Conservation (phyloP, 2,797 vertebrate genomes). For the Heteromormyrus szaboi region DNA sequence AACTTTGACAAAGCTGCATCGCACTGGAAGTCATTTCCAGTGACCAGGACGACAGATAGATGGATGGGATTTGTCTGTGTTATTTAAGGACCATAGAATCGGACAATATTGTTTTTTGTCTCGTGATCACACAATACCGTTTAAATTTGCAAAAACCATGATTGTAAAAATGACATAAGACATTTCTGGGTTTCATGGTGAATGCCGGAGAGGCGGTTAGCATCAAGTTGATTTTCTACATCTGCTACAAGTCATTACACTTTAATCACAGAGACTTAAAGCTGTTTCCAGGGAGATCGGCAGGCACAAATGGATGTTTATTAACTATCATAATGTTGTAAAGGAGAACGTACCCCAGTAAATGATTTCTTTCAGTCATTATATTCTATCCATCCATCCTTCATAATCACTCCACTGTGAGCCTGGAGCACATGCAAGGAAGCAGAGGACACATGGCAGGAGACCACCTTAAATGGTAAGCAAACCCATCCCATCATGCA, state of each 20-base stretch:
- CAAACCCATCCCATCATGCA: not conserved
- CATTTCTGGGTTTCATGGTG: not conserved
- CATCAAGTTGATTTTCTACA: not conserved
- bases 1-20: not conserved
- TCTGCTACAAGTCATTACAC: not conserved
- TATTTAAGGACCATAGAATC: not conserved
- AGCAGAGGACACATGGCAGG: not conserved
- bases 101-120: not conserved
- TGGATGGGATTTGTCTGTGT: not conserved
- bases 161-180: not conserved
- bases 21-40: not conserved
- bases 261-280: conserved; percentile 4
- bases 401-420: not conserved
- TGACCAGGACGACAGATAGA: not conserved
- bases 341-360: not conserved
- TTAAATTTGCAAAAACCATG: not conserved
- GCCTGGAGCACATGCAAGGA: not conserved
- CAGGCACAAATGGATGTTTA: not conserved
- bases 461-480: not conserved
- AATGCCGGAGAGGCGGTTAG: not conserved
- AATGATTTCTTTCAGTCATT: not conserved
- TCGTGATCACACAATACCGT: not conserved
- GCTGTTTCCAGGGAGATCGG: not conserved
- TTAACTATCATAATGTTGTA: not conserved
- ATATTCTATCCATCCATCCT: not conserved